These are phyloP conservation scores for Strigamia transsilvanica DNA, from an alignment of 2,888 invertebrate species.

Conservation along the genomic window DNA sequence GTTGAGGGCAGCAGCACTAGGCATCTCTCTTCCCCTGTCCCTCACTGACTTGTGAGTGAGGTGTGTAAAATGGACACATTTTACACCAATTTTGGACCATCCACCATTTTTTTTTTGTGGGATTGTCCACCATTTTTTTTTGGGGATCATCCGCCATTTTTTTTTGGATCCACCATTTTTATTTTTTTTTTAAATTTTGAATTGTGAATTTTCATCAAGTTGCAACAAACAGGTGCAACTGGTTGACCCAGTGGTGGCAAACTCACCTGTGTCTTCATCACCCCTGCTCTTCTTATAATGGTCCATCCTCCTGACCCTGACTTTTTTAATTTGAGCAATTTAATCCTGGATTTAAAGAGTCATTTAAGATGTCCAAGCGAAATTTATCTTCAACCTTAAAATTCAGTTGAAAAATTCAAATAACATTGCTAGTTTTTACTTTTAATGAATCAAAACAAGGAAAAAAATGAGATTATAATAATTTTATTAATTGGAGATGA, in stretches of 20 bases:
- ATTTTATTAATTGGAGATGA: too few species aligned
- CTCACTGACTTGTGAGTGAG: neutral
- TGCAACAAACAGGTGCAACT: slow-evolving; percentile 7
- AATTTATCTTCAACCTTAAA: too few species aligned
- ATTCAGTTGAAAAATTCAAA: too few species aligned
- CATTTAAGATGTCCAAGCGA: neutral
- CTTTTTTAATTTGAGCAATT: neutral
- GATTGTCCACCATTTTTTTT: neutral
- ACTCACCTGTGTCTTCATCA: slow-evolving; percentile 16
- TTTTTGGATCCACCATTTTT: too few species aligned
- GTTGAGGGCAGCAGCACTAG: neutral
- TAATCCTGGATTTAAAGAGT: neutral
- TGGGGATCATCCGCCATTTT: neutral
- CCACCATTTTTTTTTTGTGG: neutral
- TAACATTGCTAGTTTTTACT: too few species aligned
- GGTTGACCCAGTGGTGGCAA: neutral
- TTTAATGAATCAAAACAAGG: too few species aligned
- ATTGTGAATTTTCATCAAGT: neutral
- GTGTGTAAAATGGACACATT: neutral
- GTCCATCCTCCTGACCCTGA: slow-evolving; percentile 19
- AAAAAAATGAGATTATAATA: too few species aligned
- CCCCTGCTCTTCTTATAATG: slow-evolving; percentile 30
- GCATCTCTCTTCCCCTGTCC: neutral
- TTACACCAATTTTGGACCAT: neutral
- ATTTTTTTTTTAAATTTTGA: neutral